Conservation (phyloP, 1,140 invertebrate genomes). For the Arctopsyche grandis region DNA sequence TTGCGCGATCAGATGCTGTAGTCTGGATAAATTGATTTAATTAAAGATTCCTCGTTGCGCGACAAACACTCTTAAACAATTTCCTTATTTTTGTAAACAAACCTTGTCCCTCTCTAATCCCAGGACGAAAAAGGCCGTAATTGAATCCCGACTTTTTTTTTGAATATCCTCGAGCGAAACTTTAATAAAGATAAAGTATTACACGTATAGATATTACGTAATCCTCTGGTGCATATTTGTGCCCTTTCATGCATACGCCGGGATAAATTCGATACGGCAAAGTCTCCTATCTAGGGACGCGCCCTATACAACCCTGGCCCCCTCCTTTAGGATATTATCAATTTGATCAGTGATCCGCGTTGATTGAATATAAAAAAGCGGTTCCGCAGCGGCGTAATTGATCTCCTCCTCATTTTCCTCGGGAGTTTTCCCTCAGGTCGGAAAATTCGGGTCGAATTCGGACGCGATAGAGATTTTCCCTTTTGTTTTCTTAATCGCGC, state of each 20-base stretch:
- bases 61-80: no score
- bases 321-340: conserved; percentile 25
- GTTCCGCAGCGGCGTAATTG: conserved; percentile 7
- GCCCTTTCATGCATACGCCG: conserved; percentile 10
- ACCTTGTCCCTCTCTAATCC: no score
- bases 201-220: not conserved
- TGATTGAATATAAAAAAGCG: conserved; percentile 25
- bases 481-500: conserved; percentile 32
- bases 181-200: not conserved
- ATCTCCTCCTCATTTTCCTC: not conserved
- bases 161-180: not conserved
- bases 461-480: not conserved
- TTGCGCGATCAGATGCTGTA: no score
- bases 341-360: conserved; percentile 28
- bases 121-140: no score
- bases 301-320: not conserved
- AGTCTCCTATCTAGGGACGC: not conserved
- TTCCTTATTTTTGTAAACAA: no score
- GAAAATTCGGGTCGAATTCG: conserved; percentile 15
- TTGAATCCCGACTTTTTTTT: no score
- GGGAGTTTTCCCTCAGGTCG: not conserved
- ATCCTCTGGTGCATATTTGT: not conserved
- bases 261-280: not conserved
- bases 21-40: no score
- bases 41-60: no score